Percentiles rank a stretch among this genome's conserved stretches.
These are phyloP conservation scores for Plectus sambesii DNA, from an alignment of 1,140 invertebrate genomes.

Conservation along the genomic window DNA sequence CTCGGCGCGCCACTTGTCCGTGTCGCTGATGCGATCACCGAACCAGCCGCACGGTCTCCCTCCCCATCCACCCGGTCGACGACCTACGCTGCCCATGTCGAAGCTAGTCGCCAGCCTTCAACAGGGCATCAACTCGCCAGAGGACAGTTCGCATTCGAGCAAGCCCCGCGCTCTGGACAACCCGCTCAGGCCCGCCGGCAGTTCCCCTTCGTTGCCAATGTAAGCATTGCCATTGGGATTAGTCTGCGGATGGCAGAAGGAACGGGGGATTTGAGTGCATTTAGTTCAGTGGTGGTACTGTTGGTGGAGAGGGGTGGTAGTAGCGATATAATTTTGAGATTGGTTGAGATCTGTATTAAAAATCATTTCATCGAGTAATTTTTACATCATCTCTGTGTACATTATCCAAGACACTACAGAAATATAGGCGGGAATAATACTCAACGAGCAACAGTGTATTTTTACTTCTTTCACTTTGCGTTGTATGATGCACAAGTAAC, in stretches of 20 bases:
- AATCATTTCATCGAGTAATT: constrained; percentile 1
- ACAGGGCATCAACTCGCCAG: neutral
- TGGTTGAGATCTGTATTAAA: neutral
- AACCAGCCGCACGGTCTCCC: neutral
- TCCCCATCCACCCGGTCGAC: constrained; percentile 5
- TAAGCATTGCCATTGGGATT: too few species aligned
- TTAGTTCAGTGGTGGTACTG: too few species aligned
- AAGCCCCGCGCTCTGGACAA: too few species aligned
- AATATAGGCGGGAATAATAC: too few species aligned
- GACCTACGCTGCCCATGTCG: constrained; percentile 7
- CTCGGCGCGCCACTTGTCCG: neutral
- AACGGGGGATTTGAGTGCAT: too few species aligned
- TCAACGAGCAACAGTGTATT: too few species aligned
- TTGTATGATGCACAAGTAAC: constrained; percentile 1
- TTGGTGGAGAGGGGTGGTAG: too few species aligned
- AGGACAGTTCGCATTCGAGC: too few species aligned
- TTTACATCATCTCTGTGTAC: constrained; percentile 7
- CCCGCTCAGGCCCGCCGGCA: too few species aligned
- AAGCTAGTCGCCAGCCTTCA: constrained; percentile 7
- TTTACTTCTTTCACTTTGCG: neutral
- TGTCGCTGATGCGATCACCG: neutral
- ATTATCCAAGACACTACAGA: too few species aligned
- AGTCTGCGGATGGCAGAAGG: too few species aligned
- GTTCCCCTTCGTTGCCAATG: too few species aligned
- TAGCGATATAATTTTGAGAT: neutral